These are phyloP conservation scores for Siniperca scherzeri DNA, from an alignment of 2,797 vertebrate species.

Conservation along the genomic window DNA sequence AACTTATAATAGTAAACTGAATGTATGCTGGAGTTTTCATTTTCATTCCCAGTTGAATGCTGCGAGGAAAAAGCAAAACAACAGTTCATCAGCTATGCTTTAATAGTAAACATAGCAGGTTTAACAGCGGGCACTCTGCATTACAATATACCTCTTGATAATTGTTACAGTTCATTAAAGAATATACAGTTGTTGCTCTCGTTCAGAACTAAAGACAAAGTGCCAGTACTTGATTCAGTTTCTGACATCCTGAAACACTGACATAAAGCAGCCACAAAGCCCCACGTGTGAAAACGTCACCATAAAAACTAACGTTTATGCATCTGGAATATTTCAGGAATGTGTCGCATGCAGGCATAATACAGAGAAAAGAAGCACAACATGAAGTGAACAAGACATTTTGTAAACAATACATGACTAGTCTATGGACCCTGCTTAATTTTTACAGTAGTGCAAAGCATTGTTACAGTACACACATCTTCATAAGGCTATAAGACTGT, in stretches of 20 bases:
- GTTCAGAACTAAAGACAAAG: conserved; percentile 39
- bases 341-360: conserved; percentile 68
- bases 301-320: conserved; percentile 38
- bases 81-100: conserved; percentile 55
- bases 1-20: conserved; percentile 45
- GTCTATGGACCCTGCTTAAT: conserved; percentile 62
- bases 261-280: conserved; percentile 58
- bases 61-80: conserved; percentile 14
- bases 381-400: conserved; percentile 48
- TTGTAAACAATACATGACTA: conserved; percentile 69
- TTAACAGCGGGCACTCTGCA: conserved; percentile 64
- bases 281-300: conserved; percentile 37
- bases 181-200: conserved; percentile 44
- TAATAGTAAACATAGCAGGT: conserved; percentile 72
- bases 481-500: conserved; percentile 68
- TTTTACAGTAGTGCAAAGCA: conserved; percentile 72
- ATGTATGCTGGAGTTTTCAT: conserved; percentile 39
- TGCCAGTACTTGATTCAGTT: conserved; percentile 40
- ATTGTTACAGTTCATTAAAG: conserved; percentile 43
- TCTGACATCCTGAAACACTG: conserved; percentile 42
- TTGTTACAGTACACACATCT: conserved; percentile 66
- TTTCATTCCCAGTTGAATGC: neutral
- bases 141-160: conserved; percentile 65
- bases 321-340: conserved; percentile 59
- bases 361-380: conserved; percentile 68